phyloP scores from a whole-genome alignment of 2,797 vertebrate genomes.

The Oceanodroma leucorhoa region DNA sequence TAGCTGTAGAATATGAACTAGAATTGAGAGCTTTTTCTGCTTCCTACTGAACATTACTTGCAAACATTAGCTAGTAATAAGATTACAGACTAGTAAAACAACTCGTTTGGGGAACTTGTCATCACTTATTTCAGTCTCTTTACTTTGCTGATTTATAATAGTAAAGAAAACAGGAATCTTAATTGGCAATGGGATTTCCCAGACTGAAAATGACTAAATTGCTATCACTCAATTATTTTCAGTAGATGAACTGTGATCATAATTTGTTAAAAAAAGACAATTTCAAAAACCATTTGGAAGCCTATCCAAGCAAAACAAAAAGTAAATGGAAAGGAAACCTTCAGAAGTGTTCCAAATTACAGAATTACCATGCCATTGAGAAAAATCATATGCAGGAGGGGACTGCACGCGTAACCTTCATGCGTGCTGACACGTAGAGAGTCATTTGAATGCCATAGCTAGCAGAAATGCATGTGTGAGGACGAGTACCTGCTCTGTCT shows the following conservation, averaged over 20 bases:
- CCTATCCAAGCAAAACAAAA: constrained; percentile 14
- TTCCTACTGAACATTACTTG: not conserved
- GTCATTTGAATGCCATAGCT: not conserved
- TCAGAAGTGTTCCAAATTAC: not conserved
- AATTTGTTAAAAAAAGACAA: not conserved
- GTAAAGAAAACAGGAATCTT: constrained; percentile 21
- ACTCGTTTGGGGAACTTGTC: not conserved
- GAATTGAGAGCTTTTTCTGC: not conserved
- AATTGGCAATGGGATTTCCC: constrained; percentile 6
- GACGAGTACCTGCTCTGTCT: not conserved
- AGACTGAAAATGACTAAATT: not conserved
- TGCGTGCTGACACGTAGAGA: not conserved
- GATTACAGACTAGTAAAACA: not conserved
- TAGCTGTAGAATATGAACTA: not conserved
- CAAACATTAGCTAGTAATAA: constrained; percentile 33
- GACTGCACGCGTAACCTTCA: fast-evolving
- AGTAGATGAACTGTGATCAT: not conserved
- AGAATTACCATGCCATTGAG: not conserved
- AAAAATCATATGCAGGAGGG: not conserved
- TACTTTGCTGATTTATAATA: not conserved
- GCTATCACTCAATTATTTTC: constrained; percentile 26
- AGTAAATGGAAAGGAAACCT: constrained; percentile 32
- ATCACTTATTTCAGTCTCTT: not conserved
- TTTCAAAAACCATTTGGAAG: not conserved
- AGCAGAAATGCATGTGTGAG: not conserved